A percentile compares a stretch with the other conserved stretches of the same genome.
Conservation (phyloP, 2,113 vertebrate genomes). For the Corydoras maculifer region DNA sequence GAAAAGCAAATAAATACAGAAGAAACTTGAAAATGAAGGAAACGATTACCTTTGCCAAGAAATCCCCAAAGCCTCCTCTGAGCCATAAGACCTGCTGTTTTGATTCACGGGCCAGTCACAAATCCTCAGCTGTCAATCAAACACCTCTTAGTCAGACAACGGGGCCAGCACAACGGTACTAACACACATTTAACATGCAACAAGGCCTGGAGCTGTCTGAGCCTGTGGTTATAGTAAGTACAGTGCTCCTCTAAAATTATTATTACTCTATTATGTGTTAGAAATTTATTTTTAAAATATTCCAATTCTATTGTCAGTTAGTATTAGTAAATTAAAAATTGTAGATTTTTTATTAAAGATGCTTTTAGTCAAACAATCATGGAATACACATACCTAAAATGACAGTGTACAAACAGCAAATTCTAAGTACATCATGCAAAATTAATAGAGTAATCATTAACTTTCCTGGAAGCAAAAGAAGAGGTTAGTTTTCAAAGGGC, state of each 20-base stretch:
- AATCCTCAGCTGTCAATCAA: constrained; percentile 99
- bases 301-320: too few relatives aligned
- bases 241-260: constrained; percentile 10
- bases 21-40: constrained; percentile 89
- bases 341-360: not conserved
- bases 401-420: constrained; percentile 31
- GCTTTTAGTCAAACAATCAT: not conserved
- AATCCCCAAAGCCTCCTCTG: constrained; percentile 99
- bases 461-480: constrained; percentile 61
- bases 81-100: constrained; percentile 99
- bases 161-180: constrained; percentile 92
- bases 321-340: too few relatives aligned
- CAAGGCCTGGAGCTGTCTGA: constrained; percentile 34
- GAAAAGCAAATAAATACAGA: constrained; percentile 48
- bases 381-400: constrained; percentile 28
- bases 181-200: constrained; percentile 46
- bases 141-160: constrained; percentile 99
- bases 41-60: constrained; percentile 99
- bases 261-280: not conserved
- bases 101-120: constrained; percentile 99
- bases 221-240: constrained; percentile 18
- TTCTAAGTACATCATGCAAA: constrained; percentile 57
- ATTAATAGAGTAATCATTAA: constrained; percentile 52
- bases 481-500: constrained; percentile 52
- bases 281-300: not conserved